phyloP scores from a whole-genome alignment of 2,888 invertebrate genomes.

The Mantis religiosa region DNA sequence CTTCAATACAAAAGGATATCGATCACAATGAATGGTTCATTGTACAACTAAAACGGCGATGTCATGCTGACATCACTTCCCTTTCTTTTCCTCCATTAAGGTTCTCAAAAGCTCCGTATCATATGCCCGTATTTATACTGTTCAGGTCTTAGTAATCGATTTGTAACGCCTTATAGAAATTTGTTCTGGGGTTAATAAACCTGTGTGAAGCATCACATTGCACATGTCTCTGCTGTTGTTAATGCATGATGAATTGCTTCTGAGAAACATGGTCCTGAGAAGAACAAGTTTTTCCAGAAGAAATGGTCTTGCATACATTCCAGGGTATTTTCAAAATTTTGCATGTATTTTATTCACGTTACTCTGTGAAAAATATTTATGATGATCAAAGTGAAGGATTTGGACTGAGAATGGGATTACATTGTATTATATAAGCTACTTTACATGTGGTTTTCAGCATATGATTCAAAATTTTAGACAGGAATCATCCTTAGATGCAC shows the following conservation, averaged over 20 bases:
- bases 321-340: too few relatives aligned
- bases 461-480: too few relatives aligned
- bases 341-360: too few relatives aligned
- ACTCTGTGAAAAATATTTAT: too few relatives aligned
- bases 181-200: not conserved
- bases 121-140: not conserved
- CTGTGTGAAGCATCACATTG: not conserved
- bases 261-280: not conserved
- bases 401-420: too few relatives aligned
- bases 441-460: too few relatives aligned
- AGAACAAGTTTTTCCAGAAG: not conserved
- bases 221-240: not conserved
- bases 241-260: not conserved
- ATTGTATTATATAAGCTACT: too few relatives aligned
- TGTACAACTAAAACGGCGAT: not conserved
- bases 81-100: not conserved
- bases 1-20: not conserved
- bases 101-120: not conserved
- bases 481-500: too few relatives aligned
- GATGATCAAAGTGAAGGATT: too few relatives aligned
- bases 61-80: not conserved
- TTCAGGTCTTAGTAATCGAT: not conserved
- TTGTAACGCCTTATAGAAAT: not conserved
- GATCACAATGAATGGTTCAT: not conserved
- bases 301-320: not conserved